phyloP scores from a whole-genome alignment of 2,888 invertebrate species.

The Hetaerina titia region DNA sequence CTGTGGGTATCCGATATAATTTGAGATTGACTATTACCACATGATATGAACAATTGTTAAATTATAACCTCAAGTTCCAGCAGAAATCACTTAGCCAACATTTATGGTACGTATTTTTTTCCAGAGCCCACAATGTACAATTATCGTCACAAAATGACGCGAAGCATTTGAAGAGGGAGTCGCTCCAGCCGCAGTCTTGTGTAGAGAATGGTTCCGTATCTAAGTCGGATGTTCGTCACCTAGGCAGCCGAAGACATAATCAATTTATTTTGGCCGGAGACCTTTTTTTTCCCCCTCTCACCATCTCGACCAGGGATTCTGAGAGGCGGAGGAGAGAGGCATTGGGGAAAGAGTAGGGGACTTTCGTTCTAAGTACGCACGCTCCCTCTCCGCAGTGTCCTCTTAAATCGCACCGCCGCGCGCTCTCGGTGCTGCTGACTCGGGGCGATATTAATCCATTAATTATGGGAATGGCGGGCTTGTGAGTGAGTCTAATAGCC shows the following conservation, averaged over 20 bases:
- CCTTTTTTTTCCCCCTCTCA: background rate
- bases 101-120: too few relatives aligned
- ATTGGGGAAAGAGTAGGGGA: too few relatives aligned
- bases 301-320: background rate
- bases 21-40: too few relatives aligned
- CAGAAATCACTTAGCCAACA: too few relatives aligned
- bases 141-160: too few relatives aligned
- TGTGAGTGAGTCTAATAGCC: conserved; percentile 48
- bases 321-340: background rate
- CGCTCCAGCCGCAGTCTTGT: background rate
- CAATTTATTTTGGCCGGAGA: conserved; percentile 1
- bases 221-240: background rate
- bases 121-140: too few relatives aligned
- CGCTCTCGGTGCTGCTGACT: conserved; percentile 28
- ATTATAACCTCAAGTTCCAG: too few relatives aligned
- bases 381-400: background rate
- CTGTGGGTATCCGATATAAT: too few relatives aligned
- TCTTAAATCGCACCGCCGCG: background rate
- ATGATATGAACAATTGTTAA: too few relatives aligned
- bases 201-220: background rate
- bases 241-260: background rate
- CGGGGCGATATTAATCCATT: conserved; percentile 46
- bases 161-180: background rate
- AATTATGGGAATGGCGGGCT: conserved; percentile 46
- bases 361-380: background rate